Evolutionary conservation across 2,888 invertebrate genomes (phyloP).

Genomic region (Steromphala cineraria): DNA sequence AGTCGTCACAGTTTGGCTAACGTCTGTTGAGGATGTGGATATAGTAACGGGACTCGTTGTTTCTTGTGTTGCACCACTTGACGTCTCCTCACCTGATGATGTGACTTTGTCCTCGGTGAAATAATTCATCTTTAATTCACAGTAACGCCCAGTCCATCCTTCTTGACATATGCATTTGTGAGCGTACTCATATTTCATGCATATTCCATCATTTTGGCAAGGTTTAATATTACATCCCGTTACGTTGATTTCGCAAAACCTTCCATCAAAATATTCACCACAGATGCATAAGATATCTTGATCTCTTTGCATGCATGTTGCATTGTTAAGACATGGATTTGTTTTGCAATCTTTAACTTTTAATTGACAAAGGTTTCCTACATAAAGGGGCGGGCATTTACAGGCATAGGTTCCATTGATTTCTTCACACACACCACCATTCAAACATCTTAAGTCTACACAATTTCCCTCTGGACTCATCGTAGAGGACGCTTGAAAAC

Average conservation of each 20-base stretch:
- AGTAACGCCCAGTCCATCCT: neutral
- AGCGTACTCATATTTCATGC: slow-evolving; percentile 74
- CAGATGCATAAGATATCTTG: slow-evolving; percentile 84
- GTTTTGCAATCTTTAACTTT: slow-evolving; percentile 88
- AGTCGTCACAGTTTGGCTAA: no score
- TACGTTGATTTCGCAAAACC: slow-evolving; percentile 89
- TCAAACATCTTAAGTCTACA: neutral
- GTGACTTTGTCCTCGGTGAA: neutral
- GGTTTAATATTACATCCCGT: slow-evolving; percentile 83
- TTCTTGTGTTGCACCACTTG: neutral
- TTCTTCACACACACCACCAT: neutral
- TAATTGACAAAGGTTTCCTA: slow-evolving; percentile 90
- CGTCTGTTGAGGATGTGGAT: no score
- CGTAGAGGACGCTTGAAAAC: no score
- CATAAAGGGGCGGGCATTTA: slow-evolving; percentile 89
- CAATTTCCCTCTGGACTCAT: neutral
- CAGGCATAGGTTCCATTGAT: neutral
- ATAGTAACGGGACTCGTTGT: no score
- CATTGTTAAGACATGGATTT: slow-evolving; percentile 30
- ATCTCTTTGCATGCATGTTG: slow-evolving; percentile 6
- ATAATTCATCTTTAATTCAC: neutral
- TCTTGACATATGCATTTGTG: slow-evolving; percentile 82
- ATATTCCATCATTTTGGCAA: slow-evolving; percentile 27
- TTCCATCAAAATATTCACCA: slow-evolving; percentile 77
- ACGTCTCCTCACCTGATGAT: neutral